Percentiles rank a stretch among this genome's conserved stretches.
These are phyloP conservation scores for Orchesella cincta DNA, from an alignment of 1,140 invertebrate species.

Conservation along the genomic window DNA sequence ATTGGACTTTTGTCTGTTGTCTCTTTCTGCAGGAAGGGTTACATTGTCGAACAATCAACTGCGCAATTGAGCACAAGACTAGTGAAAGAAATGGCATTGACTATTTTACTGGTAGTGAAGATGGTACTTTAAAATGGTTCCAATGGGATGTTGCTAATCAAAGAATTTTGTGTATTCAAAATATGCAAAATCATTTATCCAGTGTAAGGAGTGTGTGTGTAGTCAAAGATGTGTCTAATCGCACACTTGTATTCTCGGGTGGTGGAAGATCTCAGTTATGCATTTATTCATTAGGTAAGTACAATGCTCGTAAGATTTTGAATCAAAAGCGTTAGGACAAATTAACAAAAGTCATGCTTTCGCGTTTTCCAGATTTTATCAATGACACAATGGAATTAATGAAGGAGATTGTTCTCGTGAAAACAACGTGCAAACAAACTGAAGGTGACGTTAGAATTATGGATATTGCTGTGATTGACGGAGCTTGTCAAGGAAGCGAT, in stretches of 20 bases:
- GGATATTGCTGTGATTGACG: constrained; percentile 5
- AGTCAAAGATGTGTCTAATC: background rate
- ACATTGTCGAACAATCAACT: constrained; percentile 23
- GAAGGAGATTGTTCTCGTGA: constrained; percentile 7
- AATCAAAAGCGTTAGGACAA: no score
- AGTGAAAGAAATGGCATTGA: background rate
- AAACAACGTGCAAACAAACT: constrained; percentile 15
- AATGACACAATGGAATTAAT: background rate
- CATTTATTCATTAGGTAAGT: constrained; percentile 6
- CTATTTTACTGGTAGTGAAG: constrained; percentile 21
- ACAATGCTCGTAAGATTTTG: background rate
- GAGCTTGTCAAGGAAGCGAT: background rate
- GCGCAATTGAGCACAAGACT: background rate
- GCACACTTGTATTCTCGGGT: background rate
- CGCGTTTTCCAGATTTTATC: background rate
- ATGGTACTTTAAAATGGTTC: background rate
- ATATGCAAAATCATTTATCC: constrained; percentile 2
- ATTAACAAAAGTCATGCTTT: no score
- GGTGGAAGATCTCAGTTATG: constrained; percentile 21
- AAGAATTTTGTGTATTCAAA: background rate
- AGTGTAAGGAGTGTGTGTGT: constrained; percentile 1
- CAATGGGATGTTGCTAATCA: background rate
- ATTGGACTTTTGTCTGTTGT: background rate
- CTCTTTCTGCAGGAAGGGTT: background rate
- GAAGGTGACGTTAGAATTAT: constrained; percentile 17